Evolutionary conservation across 2,797 vertebrate species (phyloP).

Genomic region (Ficedula albicollis): DNA sequence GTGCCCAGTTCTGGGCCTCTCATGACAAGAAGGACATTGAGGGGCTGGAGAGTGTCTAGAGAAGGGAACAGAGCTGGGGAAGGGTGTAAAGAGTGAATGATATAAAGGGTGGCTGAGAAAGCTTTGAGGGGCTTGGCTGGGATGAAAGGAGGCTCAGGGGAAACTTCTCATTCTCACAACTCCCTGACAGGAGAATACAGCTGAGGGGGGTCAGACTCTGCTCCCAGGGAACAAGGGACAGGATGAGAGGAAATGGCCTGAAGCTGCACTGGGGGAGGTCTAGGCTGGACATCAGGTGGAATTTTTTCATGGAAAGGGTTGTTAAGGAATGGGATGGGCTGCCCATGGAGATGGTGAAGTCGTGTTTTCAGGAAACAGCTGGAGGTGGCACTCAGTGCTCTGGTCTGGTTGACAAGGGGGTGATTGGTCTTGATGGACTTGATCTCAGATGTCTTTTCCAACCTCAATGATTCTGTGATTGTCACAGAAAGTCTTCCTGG

Average conservation of each 20-base stretch:
- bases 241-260: background rate
- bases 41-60: background rate
- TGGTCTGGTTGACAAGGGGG: background rate
- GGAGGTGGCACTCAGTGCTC: background rate
- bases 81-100: background rate
- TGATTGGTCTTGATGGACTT: background rate
- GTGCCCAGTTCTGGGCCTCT: background rate
- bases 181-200: background rate
- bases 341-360: background rate
- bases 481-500: background rate
- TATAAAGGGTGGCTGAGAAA: background rate
- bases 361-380: rapidly evolving
- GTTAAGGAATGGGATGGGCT: background rate
- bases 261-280: rapidly evolving
- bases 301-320: background rate
- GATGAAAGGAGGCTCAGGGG: background rate
- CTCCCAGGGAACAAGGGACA: background rate
- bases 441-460: background rate
- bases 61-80: background rate
- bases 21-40: background rate
- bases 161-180: background rate
- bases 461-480: background rate
- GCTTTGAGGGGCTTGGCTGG: too few species aligned
- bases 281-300: background rate
- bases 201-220: rapidly evolving